A percentile compares a stretch with the other conserved stretches of the same genome.
phyloP scores from a whole-genome alignment of 2,888 invertebrate genomes.

The Cremastinae sp. region DNA sequence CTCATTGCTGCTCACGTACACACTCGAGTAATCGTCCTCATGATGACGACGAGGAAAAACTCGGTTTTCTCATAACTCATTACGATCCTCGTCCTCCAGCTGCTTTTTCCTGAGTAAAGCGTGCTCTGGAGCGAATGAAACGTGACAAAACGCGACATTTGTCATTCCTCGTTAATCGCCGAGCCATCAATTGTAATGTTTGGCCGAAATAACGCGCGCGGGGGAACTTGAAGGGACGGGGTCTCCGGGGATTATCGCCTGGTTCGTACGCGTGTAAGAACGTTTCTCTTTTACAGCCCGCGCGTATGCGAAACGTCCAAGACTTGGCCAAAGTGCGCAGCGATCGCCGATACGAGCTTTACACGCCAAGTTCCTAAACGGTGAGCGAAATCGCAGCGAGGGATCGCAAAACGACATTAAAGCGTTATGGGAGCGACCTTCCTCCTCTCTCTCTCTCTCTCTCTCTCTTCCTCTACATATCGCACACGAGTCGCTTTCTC shows the following conservation, averaged over 20 bases:
- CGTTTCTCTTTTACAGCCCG: constrained; percentile 25
- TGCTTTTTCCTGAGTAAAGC: constrained; percentile 30
- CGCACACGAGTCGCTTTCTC: constrained; percentile 8
- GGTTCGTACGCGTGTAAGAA: neutral
- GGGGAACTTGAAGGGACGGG: neutral
- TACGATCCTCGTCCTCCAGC: constrained; percentile 12
- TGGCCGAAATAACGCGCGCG: neutral
- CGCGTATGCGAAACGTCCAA: constrained; percentile 32
- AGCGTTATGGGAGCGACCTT: constrained; percentile 48
- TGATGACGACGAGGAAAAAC: constrained; percentile 40
- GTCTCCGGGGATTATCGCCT: constrained; percentile 20
- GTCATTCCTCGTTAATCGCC: constrained; percentile 53
- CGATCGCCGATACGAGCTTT: constrained; percentile 39
- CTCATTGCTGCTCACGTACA: constrained; percentile 49
- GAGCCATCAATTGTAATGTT: constrained; percentile 31
- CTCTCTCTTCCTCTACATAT: constrained; percentile 27
- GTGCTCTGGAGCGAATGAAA: constrained; percentile 37
- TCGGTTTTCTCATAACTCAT: neutral
- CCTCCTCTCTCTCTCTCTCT: constrained; percentile 36
- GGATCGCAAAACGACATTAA: constrained; percentile 55
- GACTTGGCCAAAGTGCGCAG: constrained; percentile 36
- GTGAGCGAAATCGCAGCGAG: constrained; percentile 45
- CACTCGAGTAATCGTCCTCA: neutral
- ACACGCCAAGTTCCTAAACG: constrained; percentile 53
- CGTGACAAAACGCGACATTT: constrained; percentile 54